A percentile compares a stretch with the other conserved stretches of the same genome.
These are phyloP conservation scores for Echinops telfairi DNA, from an alignment of 2,113 vertebrate genomes.

Conservation along the genomic window DNA sequence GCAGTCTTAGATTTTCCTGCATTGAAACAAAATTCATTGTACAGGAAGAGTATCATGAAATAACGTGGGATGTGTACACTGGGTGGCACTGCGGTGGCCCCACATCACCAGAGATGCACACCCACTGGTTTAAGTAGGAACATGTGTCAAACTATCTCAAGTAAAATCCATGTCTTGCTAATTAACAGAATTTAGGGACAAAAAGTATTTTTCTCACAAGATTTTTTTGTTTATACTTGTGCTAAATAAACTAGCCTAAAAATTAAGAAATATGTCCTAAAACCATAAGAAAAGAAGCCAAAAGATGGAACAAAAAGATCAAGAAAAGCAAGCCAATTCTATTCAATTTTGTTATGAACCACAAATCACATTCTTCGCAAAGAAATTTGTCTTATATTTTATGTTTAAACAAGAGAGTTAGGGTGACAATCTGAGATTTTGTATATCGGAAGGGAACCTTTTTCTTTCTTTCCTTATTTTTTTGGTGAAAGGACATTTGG, in stretches of 20 bases:
- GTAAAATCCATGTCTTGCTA: neutral
- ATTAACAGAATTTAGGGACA: neutral
- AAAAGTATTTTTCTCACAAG: neutral
- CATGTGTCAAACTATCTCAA: neutral
- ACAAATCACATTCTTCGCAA: constrained; percentile 49
- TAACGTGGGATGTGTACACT: neutral
- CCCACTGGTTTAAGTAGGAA: neutral
- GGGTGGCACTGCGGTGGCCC: neutral
- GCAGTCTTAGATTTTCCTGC: neutral
- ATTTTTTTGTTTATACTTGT: constrained; percentile 26
- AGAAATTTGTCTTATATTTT: constrained; percentile 34
- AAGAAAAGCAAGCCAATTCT: constrained; percentile 1
- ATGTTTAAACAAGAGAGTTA: constrained; percentile 12
- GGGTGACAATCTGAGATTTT: neutral
- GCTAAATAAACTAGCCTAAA: constrained; percentile 38
- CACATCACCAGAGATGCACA: neutral
- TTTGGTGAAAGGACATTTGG: constrained; percentile 33
- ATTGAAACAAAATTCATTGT: constrained; percentile 30
- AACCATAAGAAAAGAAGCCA: neutral
- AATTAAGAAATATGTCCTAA: constrained; percentile 31
- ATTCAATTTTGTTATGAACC: constrained; percentile 15
- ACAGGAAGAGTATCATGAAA: neutral
- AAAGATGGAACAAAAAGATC: constrained; percentile 11
- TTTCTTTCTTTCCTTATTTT: no score
- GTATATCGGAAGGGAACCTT: neutral